These are phyloP conservation scores for Eutolmus rufibarbis DNA, from an alignment of 2,888 invertebrate genomes.

Conservation along the genomic window DNA sequence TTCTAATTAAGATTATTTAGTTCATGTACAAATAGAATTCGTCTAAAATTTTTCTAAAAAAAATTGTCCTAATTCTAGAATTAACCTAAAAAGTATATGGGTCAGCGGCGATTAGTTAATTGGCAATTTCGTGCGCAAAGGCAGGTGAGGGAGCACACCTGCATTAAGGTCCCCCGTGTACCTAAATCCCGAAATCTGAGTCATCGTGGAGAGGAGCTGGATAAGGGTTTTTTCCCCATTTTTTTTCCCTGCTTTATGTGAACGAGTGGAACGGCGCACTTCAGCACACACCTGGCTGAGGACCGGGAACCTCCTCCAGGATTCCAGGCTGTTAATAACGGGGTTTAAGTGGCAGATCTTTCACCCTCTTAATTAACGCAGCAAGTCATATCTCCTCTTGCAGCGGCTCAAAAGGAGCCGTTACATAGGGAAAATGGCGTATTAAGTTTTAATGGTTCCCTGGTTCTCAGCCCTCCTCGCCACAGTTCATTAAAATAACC, in stretches of 20 bases:
- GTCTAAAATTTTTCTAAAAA: background rate
- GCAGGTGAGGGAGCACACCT: background rate
- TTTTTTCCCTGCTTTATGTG: background rate
- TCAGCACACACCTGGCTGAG: background rate
- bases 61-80: background rate
- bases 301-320: background rate
- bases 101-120: background rate
- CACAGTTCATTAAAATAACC: constrained; percentile 35
- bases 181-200: background rate
- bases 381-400: constrained; percentile 18
- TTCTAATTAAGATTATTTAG: background rate
- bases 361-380: constrained; percentile 24
- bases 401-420: background rate
- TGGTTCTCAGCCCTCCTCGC: background rate
- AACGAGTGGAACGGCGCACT: background rate
- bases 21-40: background rate
- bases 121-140: background rate
- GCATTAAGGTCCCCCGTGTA: background rate
- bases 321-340: background rate
- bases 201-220: background rate
- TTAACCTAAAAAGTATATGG: background rate
- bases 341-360: constrained; percentile 1
- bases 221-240: background rate
- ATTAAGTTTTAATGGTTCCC: constrained; percentile 31
- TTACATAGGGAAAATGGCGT: constrained; percentile 14